Evolutionary conservation across 2,113 vertebrate genomes (phyloP).

Genomic region (Motacilla tschutschensis): DNA sequence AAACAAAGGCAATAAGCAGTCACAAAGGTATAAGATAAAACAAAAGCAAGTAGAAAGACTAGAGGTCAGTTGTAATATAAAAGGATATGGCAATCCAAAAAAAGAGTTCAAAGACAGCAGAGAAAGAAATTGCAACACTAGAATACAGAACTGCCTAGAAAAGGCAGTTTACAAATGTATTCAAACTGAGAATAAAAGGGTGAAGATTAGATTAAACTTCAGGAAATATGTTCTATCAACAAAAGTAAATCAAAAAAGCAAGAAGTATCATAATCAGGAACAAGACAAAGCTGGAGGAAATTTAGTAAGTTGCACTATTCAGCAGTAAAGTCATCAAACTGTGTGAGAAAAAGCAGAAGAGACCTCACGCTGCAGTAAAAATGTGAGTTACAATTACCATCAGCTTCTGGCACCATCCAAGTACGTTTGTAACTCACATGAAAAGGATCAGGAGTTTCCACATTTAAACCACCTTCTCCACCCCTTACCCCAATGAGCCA

Average conservation of each 20-base stretch:
- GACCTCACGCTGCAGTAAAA: neutral
- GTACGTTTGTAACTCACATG: neutral
- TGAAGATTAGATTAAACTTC: neutral
- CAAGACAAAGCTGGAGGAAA: neutral
- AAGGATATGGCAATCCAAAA: neutral
- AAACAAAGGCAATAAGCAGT: neutral
- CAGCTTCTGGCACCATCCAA: neutral
- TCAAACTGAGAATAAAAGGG: neutral
- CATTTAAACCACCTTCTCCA: neutral
- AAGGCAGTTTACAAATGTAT: neutral
- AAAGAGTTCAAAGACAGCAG: neutral
- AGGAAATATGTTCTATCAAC: neutral
- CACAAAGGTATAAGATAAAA: neutral
- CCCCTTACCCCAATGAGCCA: slow-evolving; percentile 11
- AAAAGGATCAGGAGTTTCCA: slow-evolving; percentile 9
- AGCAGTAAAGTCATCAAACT: neutral
- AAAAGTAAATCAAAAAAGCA: neutral
- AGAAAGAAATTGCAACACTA: neutral
- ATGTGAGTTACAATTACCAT: neutral
- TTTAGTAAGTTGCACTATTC: neutral
- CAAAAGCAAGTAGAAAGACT: neutral
- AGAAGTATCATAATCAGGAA: neutral
- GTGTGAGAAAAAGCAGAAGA: neutral
- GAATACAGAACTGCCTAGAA: neutral
- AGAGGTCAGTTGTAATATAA: neutral